Percentiles rank a stretch among this genome's conserved stretches.
Evolutionary conservation across 92 coral and sea anemone genomes (phyloP).

Genomic region (Umimayanthus kanabou): DNA sequence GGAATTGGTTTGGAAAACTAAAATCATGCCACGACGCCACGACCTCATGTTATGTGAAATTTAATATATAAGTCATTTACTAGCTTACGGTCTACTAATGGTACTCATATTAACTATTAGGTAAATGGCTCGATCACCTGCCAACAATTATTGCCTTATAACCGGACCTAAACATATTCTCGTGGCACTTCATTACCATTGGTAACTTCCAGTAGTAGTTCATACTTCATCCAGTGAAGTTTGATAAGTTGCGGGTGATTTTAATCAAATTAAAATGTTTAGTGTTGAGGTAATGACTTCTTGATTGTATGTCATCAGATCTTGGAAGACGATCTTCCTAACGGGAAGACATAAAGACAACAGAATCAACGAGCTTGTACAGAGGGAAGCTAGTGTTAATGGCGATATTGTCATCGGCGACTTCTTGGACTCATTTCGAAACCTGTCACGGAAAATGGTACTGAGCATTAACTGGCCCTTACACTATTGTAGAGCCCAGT

Average conservation of each 20-base stretch:
- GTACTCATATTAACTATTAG: too few species aligned
- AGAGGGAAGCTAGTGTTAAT: conserved; percentile 32
- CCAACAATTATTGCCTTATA: too few species aligned
- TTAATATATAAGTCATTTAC: too few species aligned
- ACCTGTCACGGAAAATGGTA: conserved; percentile 46
- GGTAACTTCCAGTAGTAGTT: too few species aligned
- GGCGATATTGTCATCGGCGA: conserved; percentile 47
- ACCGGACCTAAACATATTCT: too few species aligned
- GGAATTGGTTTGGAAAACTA: too few species aligned
- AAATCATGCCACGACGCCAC: too few species aligned
- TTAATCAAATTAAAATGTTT: not conserved
- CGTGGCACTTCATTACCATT: too few species aligned
- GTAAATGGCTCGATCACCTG: too few species aligned
- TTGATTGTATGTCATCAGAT: conserved; percentile 17
- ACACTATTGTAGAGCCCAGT: conserved; percentile 38
- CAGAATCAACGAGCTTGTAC: conserved; percentile 22
- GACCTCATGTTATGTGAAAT: too few species aligned
- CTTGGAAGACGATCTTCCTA: conserved; percentile 57
- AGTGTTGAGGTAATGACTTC: not conserved
- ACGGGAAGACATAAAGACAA: conserved; percentile 41
- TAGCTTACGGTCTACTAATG: too few species aligned
- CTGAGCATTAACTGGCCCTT: conserved; percentile 49
- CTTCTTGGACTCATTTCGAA: conserved; percentile 55
- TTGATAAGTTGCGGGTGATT: not conserved
- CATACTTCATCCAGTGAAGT: too few species aligned